phyloP scores from a whole-genome alignment of 37 sponge, comb jelly and placozoan species.

The Dysidea cf. avara region DNA sequence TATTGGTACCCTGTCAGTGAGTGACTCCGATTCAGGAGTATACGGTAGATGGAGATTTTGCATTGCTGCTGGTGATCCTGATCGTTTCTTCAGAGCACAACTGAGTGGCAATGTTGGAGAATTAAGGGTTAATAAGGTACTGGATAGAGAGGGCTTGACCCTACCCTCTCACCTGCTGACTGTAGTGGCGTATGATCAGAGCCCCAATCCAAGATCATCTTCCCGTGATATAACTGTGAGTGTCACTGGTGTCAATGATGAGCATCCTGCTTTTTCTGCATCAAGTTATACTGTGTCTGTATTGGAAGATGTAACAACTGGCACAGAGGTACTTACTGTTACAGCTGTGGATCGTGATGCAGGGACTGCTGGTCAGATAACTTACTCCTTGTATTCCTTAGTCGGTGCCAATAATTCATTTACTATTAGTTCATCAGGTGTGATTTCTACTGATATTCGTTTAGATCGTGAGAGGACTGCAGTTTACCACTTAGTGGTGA shows the following conservation, averaged over 20 bases:
- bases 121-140: neutral
- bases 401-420: slow-evolving; percentile 8
- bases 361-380: slow-evolving; percentile 37
- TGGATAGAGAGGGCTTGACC: neutral
- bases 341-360: slow-evolving; percentile 45
- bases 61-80: slow-evolving; percentile 43
- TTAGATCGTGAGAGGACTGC: slow-evolving; percentile 18
- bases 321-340: slow-evolving; percentile 17
- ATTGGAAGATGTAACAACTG: slow-evolving; percentile 46
- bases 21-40: neutral
- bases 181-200: slow-evolving; percentile 49
- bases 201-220: slow-evolving; percentile 39
- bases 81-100: slow-evolving; percentile 12
- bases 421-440: slow-evolving; percentile 29
- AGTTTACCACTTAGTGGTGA: neutral
- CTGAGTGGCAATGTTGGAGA: slow-evolving; percentile 27
- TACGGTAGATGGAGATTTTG: slow-evolving; percentile 54
- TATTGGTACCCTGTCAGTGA: slow-evolving; percentile 1
- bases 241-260: slow-evolving; percentile 42
- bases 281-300: slow-evolving; percentile 10
- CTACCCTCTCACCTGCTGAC: slow-evolving; percentile 1
- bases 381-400: slow-evolving; percentile 5
- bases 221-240: neutral
- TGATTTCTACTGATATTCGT: slow-evolving; percentile 13
- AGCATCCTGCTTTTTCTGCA: slow-evolving; percentile 14